Evolutionary conservation across 53 echinoderm and acorn worm genomes (phyloP), one percentile per base, ranked within the genome.

Genomic region (Echinometra lucunter): DNA sequence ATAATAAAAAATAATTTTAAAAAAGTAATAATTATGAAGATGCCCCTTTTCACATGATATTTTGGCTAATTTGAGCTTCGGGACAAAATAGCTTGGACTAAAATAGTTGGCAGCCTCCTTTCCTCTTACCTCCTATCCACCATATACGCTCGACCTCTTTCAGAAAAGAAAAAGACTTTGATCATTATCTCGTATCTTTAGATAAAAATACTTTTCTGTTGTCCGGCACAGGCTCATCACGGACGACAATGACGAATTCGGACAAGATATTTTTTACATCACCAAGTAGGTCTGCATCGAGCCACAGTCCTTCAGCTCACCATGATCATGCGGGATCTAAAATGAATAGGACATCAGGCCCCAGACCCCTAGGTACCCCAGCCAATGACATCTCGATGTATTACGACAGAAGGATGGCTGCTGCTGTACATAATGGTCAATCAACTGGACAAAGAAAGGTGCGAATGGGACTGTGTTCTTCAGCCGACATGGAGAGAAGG

Each of bases 311-410:
- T 56, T 49, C 88, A 55, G 88, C 88, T 88, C 56, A 56, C 12
- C 78, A 78, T 21, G 78, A 78, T 23, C 88, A 88, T 13, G 88
- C 34, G 10, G 55, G 56, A 2, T 56, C 88, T 25, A 40, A 66
- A 66, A 58, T 37, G 57, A 90, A 90, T 49, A 23, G 78, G 7
- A 32, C 57, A 5, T 53, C 93, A 30, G 93, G 93, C 2, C 93
- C 93, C 9, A 78, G 93, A 55, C 93, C 93, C 12, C 93, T 93
- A 58, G 93, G 93, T n/a, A 93, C 80, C 53, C 93, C 93, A 3
- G 57, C 80, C 93, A 80, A 42, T 38, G 93, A 93, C 57, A 28
- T 93, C 40, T 93, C 93, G 53, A 80, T 93, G 93, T 58, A 93
- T 58, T 80, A 80, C 37, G 93, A 93, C 93, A 53, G 81, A 58